These are phyloP conservation scores for Athalia rosae DNA, from an alignment of 2,888 invertebrate species.

Conservation along the genomic window DNA sequence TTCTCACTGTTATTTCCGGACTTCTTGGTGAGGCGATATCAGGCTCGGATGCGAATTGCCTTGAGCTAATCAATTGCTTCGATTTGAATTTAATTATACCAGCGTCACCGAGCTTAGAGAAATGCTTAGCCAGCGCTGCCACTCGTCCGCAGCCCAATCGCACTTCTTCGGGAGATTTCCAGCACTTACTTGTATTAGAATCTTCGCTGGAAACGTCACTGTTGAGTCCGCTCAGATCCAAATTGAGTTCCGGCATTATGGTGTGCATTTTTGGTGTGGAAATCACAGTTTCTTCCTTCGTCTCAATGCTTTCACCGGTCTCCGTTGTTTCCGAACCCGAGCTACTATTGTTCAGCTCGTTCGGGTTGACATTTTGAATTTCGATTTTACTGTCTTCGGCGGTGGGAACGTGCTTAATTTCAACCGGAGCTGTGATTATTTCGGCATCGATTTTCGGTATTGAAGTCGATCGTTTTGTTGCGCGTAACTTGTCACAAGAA, in stretches of 20 bases:
- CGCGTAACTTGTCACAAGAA: constrained; percentile 19
- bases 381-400: constrained; percentile 24
- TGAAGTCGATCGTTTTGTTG: neutral
- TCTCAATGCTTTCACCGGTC: constrained; percentile 43
- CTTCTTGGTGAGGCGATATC: constrained; percentile 64
- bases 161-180: constrained; percentile 83
- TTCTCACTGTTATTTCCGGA: constrained; percentile 47
- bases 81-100: constrained; percentile 68
- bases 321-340: constrained; percentile 48
- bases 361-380: constrained; percentile 35
- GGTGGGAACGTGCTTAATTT: constrained; percentile 30
- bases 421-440: constrained; percentile 25
- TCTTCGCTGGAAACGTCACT: constrained; percentile 64
- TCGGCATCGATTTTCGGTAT: neutral
- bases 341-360: constrained; percentile 37
- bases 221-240: constrained; percentile 69
- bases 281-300: constrained; percentile 24
- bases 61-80: constrained; percentile 58
- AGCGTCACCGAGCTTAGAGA: constrained; percentile 73
- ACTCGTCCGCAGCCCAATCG: constrained; percentile 83
- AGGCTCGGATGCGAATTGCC: constrained; percentile 70
- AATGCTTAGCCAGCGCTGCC: constrained; percentile 82
- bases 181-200: constrained; percentile 74
- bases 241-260: constrained; percentile 67
- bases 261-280: constrained; percentile 54